These are phyloP conservation scores for Nomada hirtipes DNA, from an alignment of 2,888 invertebrate genomes.

Conservation along the genomic window DNA sequence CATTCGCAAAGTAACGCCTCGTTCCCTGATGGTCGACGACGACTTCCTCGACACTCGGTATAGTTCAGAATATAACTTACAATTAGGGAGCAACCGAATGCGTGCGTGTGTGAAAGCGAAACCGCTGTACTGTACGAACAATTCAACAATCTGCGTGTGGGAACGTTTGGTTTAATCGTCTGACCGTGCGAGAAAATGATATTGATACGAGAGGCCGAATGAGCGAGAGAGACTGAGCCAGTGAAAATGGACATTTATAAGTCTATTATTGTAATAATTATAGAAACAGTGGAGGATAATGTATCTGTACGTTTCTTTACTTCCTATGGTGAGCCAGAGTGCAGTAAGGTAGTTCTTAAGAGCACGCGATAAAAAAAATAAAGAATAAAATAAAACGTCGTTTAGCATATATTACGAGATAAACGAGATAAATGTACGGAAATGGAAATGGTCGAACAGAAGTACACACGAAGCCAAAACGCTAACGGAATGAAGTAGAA, in stretches of 20 bases:
- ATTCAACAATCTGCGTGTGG: slow-evolving; percentile 28
- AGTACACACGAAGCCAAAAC: background rate
- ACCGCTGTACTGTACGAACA: slow-evolving; percentile 4
- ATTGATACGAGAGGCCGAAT: slow-evolving; percentile 3
- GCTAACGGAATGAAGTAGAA: background rate
- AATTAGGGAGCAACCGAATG: slow-evolving; percentile 69
- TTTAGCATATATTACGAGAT: slow-evolving; percentile 23
- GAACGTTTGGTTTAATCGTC: slow-evolving; percentile 32
- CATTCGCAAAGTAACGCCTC: background rate
- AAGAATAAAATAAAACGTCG: slow-evolving; percentile 1
- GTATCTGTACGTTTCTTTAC: slow-evolving; percentile 65
- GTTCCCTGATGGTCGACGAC: slow-evolving; percentile 33
- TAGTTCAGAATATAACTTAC: slow-evolving; percentile 60
- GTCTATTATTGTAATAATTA: slow-evolving; percentile 65
- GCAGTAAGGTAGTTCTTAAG: slow-evolving; percentile 51
- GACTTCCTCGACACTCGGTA: slow-evolving; percentile 37
- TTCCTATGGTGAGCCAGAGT: slow-evolving; percentile 46
- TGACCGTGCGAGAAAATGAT: slow-evolving; percentile 20
- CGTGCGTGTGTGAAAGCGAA: slow-evolving; percentile 34
- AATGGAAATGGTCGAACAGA: slow-evolving; percentile 36
- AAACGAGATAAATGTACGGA: slow-evolving; percentile 19
- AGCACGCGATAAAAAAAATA: slow-evolving; percentile 25
- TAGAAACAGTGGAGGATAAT: slow-evolving; percentile 47
- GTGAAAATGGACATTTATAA: slow-evolving; percentile 59
- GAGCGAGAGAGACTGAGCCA: slow-evolving; percentile 12